Percentiles rank a stretch among this genome's conserved stretches.
These are phyloP conservation scores for Tympanoctomys barrerae DNA, from an alignment of 2,797 vertebrate species.

Conservation along the genomic window DNA sequence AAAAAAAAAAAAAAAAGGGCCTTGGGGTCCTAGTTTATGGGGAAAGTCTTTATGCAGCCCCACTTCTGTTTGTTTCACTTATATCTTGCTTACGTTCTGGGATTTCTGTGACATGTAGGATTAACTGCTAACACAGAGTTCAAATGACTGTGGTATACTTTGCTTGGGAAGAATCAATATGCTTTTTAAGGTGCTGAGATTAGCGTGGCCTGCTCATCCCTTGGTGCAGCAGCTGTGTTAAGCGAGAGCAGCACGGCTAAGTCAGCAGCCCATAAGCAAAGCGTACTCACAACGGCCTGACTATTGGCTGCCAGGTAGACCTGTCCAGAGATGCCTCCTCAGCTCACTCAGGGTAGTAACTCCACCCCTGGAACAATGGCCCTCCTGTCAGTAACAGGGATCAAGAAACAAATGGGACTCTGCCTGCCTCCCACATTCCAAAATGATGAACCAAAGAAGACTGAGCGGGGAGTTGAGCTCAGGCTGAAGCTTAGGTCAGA, in stretches of 20 bases:
- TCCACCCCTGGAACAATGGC: constrained; percentile 64
- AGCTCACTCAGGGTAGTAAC: constrained; percentile 59
- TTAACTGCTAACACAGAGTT: not conserved
- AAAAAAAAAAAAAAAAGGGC: too few relatives aligned
- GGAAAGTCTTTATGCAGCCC: not conserved
- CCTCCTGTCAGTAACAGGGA: constrained; percentile 55
- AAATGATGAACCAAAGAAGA: constrained; percentile 28
- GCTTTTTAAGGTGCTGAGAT: not conserved
- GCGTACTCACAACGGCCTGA: not conserved
- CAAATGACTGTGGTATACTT: not conserved
- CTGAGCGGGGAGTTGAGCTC: constrained; percentile 1
- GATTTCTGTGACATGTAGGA: not conserved
- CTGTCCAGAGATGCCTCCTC: constrained; percentile 55
- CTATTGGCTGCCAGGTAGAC: constrained; percentile 22
- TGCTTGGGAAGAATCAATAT: not conserved
- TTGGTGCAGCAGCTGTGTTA: not conserved
- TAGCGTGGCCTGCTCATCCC: not conserved
- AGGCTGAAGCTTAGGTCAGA: constrained; percentile 37
- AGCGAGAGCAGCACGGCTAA: constrained; percentile 37
- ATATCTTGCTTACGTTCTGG: not conserved
- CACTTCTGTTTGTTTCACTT: not conserved
- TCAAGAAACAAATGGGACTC: constrained; percentile 14
- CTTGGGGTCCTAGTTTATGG: accelerated
- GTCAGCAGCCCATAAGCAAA: constrained; percentile 46
- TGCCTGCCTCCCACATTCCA: constrained; percentile 38